These are phyloP conservation scores for Macropus fuliginosus DNA, from an alignment of 2,797 vertebrate genomes.

Conservation along the genomic window DNA sequence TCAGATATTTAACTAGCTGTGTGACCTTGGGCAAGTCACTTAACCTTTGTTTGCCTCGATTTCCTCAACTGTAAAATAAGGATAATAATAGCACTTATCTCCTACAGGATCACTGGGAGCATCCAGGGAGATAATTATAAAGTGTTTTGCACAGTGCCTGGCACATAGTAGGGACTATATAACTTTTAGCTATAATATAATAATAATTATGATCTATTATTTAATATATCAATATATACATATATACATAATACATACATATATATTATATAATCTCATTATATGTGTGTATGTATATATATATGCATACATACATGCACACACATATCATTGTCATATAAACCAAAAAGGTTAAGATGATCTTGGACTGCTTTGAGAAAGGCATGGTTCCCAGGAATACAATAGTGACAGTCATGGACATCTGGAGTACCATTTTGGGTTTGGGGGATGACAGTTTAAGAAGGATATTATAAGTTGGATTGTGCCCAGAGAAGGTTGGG, in stretches of 20 bases:
- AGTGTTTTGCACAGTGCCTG: neutral
- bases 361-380: neutral
- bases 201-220: neutral
- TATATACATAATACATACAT: neutral
- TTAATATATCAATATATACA: neutral
- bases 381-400: neutral
- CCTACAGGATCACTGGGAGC: neutral
- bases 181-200: neutral
- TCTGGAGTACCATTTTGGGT: neutral
- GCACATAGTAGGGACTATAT: neutral
- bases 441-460: neutral
- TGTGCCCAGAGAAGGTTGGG: neutral
- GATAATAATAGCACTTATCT: neutral
- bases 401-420: neutral
- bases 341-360: neutral
- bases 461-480: neutral
- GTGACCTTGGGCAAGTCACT: neutral
- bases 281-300: too few relatives aligned
- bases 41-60: neutral
- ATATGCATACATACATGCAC: neutral
- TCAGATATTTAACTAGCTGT: neutral
- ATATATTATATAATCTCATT: neutral
- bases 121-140: neutral
- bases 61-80: neutral
- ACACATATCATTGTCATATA: neutral